Evolutionary conservation across 2,113 vertebrate genomes (phyloP).

Genomic region (Electrona antarctica): DNA sequence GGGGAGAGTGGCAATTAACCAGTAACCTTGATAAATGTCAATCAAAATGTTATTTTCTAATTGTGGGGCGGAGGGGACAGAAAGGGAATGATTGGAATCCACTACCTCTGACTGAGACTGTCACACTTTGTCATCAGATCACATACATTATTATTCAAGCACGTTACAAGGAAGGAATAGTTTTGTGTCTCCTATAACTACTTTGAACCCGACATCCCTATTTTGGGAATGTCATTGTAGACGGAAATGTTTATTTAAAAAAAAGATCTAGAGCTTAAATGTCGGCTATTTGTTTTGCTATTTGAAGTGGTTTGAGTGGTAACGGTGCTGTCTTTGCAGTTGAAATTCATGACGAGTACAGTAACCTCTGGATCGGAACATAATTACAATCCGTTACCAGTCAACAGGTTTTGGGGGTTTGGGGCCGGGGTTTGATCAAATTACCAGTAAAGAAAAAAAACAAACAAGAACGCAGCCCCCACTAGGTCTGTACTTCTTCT

Average conservation of each 20-base stretch:
- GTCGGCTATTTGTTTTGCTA: too few relatives aligned
- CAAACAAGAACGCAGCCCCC: conserved; percentile 33
- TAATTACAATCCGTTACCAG: conserved; percentile 52
- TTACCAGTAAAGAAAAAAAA: conserved; percentile 32
- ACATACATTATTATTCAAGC: not conserved
- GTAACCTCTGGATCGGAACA: conserved; percentile 29
- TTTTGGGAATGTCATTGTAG: too few relatives aligned
- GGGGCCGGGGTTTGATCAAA: conserved; percentile 60
- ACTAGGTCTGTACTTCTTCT: conserved; percentile 57
- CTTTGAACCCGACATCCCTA: too few relatives aligned
- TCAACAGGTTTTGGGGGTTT: conserved; percentile 36
- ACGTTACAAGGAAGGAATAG: too few relatives aligned
- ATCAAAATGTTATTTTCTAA: conserved; percentile 69
- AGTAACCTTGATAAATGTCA: conserved; percentile 74
- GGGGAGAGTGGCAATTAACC: conserved; percentile 69
- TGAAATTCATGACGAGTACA: conserved; percentile 25
- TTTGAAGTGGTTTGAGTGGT: too few relatives aligned
- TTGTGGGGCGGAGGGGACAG: conserved; percentile 41
- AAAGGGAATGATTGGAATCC: conserved; percentile 7
- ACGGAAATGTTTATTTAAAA: too few relatives aligned
- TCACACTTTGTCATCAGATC: conserved; percentile 8
- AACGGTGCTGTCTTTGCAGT: not conserved
- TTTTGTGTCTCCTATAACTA: too few relatives aligned
- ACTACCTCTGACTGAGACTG: not conserved
- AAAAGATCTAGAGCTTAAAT: too few relatives aligned